These are phyloP conservation scores for Noctua janthe DNA, from an alignment of 2,888 invertebrate species.

Conservation along the genomic window DNA sequence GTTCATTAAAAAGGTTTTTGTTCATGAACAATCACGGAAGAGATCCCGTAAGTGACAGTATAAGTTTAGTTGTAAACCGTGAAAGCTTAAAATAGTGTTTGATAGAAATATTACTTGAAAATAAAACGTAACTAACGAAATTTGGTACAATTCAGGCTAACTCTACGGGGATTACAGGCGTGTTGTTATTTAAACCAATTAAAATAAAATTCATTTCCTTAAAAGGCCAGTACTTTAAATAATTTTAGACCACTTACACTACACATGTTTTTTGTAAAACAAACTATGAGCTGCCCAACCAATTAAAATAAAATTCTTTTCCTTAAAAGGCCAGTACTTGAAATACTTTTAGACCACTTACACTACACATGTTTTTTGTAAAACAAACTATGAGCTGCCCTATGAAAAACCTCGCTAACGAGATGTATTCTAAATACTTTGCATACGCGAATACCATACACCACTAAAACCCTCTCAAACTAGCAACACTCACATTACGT, in stretches of 20 bases:
- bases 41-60: too few relatives aligned
- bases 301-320: not conserved
- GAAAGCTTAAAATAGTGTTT: too few relatives aligned
- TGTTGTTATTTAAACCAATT: not conserved
- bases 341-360: not conserved
- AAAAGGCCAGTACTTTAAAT: not conserved
- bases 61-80: too few relatives aligned
- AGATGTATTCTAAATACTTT: not conserved
- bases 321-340: not conserved
- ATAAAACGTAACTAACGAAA: not conserved
- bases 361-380: not conserved
- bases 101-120: not conserved
- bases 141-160: not conserved
- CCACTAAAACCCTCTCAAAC: not conserved
- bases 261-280: not conserved
- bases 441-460: too few relatives aligned
- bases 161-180: not conserved
- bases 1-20: too few relatives aligned
- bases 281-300: not conserved
- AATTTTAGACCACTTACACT: not conserved
- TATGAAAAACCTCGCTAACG: not conserved
- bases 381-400: not conserved
- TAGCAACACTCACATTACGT: not conserved
- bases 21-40: too few relatives aligned
- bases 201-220: not conserved